Percentiles rank a stretch among this genome's conserved stretches.
These are phyloP conservation scores for Pipra filicauda DNA, from an alignment of 2,113 vertebrate species.

Conservation along the genomic window DNA sequence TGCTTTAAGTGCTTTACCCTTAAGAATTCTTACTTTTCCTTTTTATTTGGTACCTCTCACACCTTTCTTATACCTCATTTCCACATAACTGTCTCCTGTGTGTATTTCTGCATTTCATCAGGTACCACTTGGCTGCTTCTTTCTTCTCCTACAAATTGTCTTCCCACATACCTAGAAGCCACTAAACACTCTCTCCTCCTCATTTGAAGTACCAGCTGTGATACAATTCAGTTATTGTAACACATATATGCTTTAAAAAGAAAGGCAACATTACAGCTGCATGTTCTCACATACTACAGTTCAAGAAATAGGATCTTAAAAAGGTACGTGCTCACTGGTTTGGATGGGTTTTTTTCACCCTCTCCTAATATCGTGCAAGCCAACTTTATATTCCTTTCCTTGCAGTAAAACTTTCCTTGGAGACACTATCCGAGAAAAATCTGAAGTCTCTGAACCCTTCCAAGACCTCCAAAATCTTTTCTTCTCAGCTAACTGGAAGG, in stretches of 20 bases:
- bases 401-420: neutral
- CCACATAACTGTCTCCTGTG: neutral
- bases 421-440: neutral
- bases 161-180: neutral
- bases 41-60: neutral
- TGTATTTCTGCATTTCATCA: neutral
- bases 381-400: neutral
- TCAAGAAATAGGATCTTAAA: neutral
- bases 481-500: neutral
- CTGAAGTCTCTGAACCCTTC: neutral
- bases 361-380: neutral
- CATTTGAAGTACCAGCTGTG: neutral
- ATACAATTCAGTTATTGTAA: neutral
- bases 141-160: neutral
- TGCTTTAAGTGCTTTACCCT: neutral
- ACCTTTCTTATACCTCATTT: neutral
- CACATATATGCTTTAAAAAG: neutral
- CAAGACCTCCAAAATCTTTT: neutral
- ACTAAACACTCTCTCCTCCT: neutral
- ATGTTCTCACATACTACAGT: neutral
- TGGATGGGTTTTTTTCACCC: accelerated
- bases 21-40: neutral
- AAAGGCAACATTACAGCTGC: neutral
- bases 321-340: neutral
- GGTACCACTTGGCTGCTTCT: neutral